phyloP scores from a whole-genome alignment of 1,140 invertebrate genomes.

The Doryteuthis pealeii region DNA sequence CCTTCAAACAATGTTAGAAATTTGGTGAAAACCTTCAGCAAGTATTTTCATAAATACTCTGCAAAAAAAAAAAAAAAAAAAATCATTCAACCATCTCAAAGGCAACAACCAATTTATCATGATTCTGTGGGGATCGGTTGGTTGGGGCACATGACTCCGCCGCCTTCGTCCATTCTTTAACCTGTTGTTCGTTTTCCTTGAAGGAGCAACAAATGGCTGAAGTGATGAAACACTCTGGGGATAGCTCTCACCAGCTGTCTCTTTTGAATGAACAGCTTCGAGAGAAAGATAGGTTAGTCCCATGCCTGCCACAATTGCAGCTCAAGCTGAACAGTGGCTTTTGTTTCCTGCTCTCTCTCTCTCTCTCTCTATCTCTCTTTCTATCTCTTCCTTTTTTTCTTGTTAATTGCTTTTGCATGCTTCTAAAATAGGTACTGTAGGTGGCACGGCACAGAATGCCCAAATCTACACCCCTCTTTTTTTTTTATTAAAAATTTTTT shows the following conservation, averaged over 20 bases:
- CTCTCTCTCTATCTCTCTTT: neutral
- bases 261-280: conserved; percentile 55
- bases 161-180: neutral
- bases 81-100: no score
- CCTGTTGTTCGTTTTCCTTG: conserved; percentile 18
- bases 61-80: no score
- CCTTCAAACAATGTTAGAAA: no score
- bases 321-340: neutral
- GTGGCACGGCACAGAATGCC: no score
- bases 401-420: no score
- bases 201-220: conserved; percentile 56
- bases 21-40: no score
- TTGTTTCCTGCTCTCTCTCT: neutral
- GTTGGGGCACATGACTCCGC: neutral
- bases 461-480: no score
- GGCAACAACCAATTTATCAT: no score
- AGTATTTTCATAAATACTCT: no score
- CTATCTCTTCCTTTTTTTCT: neutral
- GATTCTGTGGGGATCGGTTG: no score
- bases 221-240: conserved; percentile 59
- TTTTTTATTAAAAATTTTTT: no score
- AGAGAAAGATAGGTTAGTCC: conserved; percentile 58
- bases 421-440: no score
- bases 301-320: conserved; percentile 9
- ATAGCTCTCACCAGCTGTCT: conserved; percentile 56